Base-by-base conservation (phyloP, 2,797 vertebrate species). In the Protonibea diacanthus region DNA sequence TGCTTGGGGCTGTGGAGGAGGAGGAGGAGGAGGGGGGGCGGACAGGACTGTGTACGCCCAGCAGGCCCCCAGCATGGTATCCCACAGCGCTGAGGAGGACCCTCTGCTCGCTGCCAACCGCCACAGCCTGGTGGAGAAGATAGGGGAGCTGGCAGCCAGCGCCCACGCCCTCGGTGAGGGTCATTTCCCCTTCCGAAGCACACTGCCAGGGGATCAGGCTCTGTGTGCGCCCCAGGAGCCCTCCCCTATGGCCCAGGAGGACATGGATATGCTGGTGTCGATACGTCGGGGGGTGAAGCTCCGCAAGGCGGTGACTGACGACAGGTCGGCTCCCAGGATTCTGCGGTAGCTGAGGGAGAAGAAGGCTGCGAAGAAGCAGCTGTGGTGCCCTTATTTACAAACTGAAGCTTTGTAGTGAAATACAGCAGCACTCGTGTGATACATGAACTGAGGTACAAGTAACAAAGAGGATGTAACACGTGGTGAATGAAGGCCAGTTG, bases 41-140 rank as follows among this genome's bases (percentile, higher is more conserved):
- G 97, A 97, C 85, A 94, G 94, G 66, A 92, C 95, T 0, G 72
- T 92, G 68, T 95, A 96, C 40, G n/a, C 91, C 79, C 93, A 90
- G 66, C 93, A 92, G 59, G 88, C 78, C 60, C 59, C 82, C 8
- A 64, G 84, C 70, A 69, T 76, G 77, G 77, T 76, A 12, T 21
- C 80, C 87, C 89, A 89, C 70, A 7, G 74, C 4, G 62, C 80
- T 17, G 95, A 97, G 87, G 96, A 98, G 86, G 96, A 97, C 88
- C 96, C 96, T 69, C 94, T 96, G 89, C 86, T 99, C 53, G 98
- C 98, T 0, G 97, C 97, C 92, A 99, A 99, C 94, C 95, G 98
- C 82, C 98, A 99, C 95, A 99, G 97, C 92, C 95, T 99, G 92
- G 97, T 98, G 86, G 97, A 99, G 93, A 98, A 99, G 96, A 98